These are phyloP conservation scores for Schizothorax lantsangensis DNA, from an alignment of 2,797 vertebrate species.

Conservation along the genomic window DNA sequence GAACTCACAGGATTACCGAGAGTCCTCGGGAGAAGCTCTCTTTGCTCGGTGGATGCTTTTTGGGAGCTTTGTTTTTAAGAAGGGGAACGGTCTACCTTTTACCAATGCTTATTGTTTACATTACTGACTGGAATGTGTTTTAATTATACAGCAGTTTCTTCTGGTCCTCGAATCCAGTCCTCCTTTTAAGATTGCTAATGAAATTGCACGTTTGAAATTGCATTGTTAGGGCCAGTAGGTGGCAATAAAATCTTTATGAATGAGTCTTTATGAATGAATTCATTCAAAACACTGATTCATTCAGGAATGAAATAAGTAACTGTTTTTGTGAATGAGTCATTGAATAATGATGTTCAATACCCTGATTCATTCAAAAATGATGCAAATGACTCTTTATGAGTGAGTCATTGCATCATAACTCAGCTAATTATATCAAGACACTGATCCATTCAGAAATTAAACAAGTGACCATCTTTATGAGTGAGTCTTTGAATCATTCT, in stretches of 20 bases:
- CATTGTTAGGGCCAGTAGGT: background rate
- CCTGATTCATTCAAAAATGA: background rate
- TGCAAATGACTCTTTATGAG: background rate
- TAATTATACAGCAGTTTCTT: background rate
- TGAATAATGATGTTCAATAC: background rate
- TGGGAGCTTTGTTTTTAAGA: background rate
- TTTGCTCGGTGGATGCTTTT: background rate
- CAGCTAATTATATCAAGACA: background rate
- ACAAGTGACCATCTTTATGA: background rate
- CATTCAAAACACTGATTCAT: background rate
- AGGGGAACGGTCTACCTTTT: background rate
- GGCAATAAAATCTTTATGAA: background rate
- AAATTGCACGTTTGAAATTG: background rate
- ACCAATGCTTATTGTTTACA: background rate
- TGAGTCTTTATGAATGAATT: background rate
- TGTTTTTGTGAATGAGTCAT: background rate
- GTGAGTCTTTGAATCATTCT: background rate
- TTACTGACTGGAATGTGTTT: background rate
- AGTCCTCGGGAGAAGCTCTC: slow-evolving; percentile 7
- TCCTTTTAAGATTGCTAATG: background rate
- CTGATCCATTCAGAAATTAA: background rate
- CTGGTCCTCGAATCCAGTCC: background rate
- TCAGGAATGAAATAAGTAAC: background rate
- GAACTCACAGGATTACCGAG: slow-evolving; percentile 18
- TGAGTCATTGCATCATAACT: background rate